phyloP scores from a whole-genome alignment of 2,113 vertebrate genomes.

The Ceuthmochares aereus region DNA sequence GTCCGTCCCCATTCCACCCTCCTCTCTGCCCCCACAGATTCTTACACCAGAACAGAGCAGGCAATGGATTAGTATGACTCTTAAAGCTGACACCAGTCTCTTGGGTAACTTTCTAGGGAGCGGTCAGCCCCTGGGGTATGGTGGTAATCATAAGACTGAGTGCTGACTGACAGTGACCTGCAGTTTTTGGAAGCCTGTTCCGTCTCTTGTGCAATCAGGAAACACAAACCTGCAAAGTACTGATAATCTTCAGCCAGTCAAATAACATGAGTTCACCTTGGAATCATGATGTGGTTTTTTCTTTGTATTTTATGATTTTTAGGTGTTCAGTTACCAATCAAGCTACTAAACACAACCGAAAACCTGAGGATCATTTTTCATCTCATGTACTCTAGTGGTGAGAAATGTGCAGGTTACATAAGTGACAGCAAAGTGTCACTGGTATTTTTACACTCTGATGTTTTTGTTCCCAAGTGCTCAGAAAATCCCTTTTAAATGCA shows the following conservation, averaged over 20 bases:
- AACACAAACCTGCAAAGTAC: neutral
- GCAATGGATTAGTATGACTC: neutral
- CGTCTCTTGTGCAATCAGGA: neutral
- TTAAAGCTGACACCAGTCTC: neutral
- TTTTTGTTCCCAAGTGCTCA: slow-evolving; percentile 28
- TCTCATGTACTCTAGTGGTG: neutral
- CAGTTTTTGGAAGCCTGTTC: neutral
- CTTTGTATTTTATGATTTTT: neutral
- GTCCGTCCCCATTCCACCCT: no score
- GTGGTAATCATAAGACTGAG: neutral
- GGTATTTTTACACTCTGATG: slow-evolving; percentile 29
- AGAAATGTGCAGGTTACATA: slow-evolving; percentile 49
- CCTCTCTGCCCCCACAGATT: neutral
- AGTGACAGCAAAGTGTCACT: slow-evolving; percentile 15
- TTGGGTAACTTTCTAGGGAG: neutral
- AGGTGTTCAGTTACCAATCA: neutral
- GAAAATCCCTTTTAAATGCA: neutral
- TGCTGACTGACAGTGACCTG: neutral
- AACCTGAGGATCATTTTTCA: neutral
- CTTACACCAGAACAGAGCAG: neutral
- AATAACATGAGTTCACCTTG: neutral
- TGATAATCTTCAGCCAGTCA: neutral
- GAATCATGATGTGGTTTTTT: neutral
- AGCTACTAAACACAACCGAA: neutral
- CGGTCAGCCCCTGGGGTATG: neutral